These are phyloP conservation scores for Charanyca ferruginea DNA, from an alignment of 2,888 invertebrate genomes.

Conservation along the genomic window DNA sequence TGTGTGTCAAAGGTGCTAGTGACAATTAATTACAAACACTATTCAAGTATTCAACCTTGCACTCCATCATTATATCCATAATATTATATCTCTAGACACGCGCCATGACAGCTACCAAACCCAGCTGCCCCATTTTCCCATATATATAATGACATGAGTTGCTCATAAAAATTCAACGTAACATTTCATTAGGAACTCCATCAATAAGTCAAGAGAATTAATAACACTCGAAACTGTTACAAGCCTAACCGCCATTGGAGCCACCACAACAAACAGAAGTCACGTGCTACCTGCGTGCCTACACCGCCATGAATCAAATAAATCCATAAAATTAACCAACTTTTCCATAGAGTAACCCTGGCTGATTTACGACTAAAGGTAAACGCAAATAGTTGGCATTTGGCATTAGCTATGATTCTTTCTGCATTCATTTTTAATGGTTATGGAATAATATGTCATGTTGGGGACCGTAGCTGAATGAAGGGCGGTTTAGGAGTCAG, in stretches of 20 bases:
- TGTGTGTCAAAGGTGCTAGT: neutral
- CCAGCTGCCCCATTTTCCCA: neutral
- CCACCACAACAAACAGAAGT: conserved; percentile 43
- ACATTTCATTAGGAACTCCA: conserved; percentile 32
- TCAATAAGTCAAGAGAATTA: conserved; percentile 26
- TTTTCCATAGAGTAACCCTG: conserved; percentile 38
- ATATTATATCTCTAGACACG: neutral
- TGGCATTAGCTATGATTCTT: conserved; percentile 47
- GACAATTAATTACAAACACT: neutral
- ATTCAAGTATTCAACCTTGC: neutral
- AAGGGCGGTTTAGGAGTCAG: conserved; percentile 7
- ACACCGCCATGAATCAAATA: conserved; percentile 40
- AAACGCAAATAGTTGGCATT: conserved; percentile 59
- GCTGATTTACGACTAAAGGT: conserved; percentile 41
- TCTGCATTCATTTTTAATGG: conserved; percentile 48
- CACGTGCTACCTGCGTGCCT: conserved; percentile 62
- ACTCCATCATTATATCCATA: no score
- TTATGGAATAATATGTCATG: conserved; percentile 43
- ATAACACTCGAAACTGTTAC: conserved; percentile 25
- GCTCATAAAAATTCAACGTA: conserved; percentile 14
- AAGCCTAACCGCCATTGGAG: conserved; percentile 9
- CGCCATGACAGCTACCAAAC: neutral
- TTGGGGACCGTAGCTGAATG: conserved; percentile 21
- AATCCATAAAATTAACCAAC: conserved; percentile 61
- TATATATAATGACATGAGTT: neutral